Conservation (phyloP, 1,140 invertebrate species). For the Sycophaga agraensis region DNA sequence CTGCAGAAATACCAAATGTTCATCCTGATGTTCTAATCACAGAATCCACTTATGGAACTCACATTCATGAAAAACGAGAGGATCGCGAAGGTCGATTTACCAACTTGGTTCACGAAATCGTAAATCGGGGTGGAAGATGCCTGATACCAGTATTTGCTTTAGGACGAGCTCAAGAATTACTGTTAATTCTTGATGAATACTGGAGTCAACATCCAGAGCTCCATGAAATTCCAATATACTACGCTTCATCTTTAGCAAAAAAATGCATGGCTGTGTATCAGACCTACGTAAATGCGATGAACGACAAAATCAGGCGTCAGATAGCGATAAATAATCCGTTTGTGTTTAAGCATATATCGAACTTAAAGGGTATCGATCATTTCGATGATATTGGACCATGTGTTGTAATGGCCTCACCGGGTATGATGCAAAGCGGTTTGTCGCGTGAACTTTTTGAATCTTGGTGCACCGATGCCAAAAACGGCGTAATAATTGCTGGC, state of each 20-base stretch:
- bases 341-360: slow-evolving; percentile 98
- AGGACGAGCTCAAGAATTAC: slow-evolving; percentile 93
- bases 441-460: slow-evolving; percentile 97
- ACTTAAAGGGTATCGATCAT: slow-evolving; percentile 98
- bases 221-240: slow-evolving; percentile 99
- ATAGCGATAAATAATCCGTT: slow-evolving; percentile 99
- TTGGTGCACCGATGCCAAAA: slow-evolving; percentile 97
- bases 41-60: slow-evolving; percentile 98
- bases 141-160: slow-evolving; percentile 98
- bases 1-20: slow-evolving; percentile 95
- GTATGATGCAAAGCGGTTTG: slow-evolving; percentile 99
- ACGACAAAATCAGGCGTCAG: slow-evolving; percentile 92
- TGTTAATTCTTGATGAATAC: slow-evolving; percentile 97
- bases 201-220: slow-evolving; percentile 98
- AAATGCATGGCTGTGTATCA: slow-evolving; percentile 99
- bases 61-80: slow-evolving; percentile 98
- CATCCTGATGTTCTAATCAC: slow-evolving; percentile 96
- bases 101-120: slow-evolving; percentile 92
- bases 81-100: slow-evolving; percentile 96
- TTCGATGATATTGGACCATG: slow-evolving; percentile 99
- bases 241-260: slow-evolving; percentile 97
- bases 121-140: slow-evolving; percentile 91
- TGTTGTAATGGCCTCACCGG: slow-evolving; percentile 98
- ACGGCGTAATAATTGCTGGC: slow-evolving; percentile 97
- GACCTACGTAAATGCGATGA: slow-evolving; percentile 99